phyloP scores from a whole-genome alignment of 2,797 vertebrate genomes.

The Pachyuromys duprasi region DNA sequence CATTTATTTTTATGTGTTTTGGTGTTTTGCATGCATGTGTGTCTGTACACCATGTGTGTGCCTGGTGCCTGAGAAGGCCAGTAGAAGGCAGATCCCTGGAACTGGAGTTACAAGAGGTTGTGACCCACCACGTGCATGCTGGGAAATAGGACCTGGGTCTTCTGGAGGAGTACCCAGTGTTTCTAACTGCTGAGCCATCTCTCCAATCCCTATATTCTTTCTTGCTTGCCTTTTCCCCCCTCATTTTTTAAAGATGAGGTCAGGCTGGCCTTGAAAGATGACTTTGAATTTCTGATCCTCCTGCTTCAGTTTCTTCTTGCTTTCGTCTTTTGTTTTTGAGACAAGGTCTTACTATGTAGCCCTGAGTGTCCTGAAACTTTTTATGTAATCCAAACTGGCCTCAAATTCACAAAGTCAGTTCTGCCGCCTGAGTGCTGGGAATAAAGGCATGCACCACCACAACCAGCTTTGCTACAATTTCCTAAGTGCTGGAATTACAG shows the following conservation, averaged over 20 bases:
- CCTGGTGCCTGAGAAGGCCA: background rate
- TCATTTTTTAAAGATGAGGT: background rate
- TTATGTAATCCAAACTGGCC: background rate
- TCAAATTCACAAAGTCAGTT: background rate
- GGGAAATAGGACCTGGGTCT: background rate
- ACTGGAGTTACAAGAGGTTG: background rate
- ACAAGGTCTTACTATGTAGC: background rate
- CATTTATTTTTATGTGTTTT: background rate
- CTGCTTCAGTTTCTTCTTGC: background rate
- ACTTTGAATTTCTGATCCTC: background rate
- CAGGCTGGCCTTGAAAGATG: background rate
- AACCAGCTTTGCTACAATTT: background rate
- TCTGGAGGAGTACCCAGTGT: background rate
- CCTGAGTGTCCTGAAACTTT: background rate
- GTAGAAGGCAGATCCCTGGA: background rate
- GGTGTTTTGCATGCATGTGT: background rate
- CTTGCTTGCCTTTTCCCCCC: background rate
- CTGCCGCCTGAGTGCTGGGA: background rate
- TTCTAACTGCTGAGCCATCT: background rate
- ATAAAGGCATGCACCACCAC: background rate
- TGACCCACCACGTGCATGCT: background rate
- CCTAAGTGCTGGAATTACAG: background rate
- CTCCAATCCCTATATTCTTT: background rate
- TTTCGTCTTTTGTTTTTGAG: background rate
- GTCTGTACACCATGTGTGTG: background rate